Evolutionary conservation across 1,140 invertebrate genomes (phyloP), one percentile per base, ranked within the genome.

Genomic region (Cardiocondyla obscurior): DNA sequence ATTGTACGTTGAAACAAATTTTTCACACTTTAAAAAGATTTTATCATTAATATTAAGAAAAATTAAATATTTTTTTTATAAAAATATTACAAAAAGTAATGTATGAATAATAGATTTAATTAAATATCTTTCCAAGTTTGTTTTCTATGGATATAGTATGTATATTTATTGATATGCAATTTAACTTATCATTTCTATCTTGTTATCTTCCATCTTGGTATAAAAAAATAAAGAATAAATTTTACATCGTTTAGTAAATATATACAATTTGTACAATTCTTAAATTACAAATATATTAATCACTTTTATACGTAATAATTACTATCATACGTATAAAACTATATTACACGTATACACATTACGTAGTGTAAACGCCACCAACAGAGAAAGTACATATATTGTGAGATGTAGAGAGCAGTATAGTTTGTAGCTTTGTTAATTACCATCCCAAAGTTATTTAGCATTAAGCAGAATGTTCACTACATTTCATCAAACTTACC

Each of bases 401-500:
- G 33, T 49, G 0, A 58, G 8, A 57, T 25, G 73, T 8, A 72
- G 73, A 55, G 4, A 57, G 30, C 39, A 42, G 6, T 55, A 33
- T 62, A 39, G 44, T 65, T 49, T 79, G 16, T 76, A 74, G 46
- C 42, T 57, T 67, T 25, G 14, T 88, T 64, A 89, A 87, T 85
- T 90, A 91, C 90, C 89, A 90, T 88, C 91, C 91, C 90, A 92
- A 93, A 93, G 92, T 90, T 88, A 90, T 91, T 87, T 90, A 87
- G 83, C 85, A 76, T 81, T 87, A 93, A 90, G 88, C 89, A 65
- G 77, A 92, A 91, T 83, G 88, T 90, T 83, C 90, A 55, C 87
- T 88, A 84, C 79, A 82, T 65, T 86, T 88, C 72, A 91, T 93
- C 91, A 93, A 93, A 96, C 96, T 95, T 96, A 96, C 96, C 96